These are phyloP conservation scores for Drosophila anomelani DNA, from an alignment of 2,888 invertebrate species.

Conservation along the genomic window DNA sequence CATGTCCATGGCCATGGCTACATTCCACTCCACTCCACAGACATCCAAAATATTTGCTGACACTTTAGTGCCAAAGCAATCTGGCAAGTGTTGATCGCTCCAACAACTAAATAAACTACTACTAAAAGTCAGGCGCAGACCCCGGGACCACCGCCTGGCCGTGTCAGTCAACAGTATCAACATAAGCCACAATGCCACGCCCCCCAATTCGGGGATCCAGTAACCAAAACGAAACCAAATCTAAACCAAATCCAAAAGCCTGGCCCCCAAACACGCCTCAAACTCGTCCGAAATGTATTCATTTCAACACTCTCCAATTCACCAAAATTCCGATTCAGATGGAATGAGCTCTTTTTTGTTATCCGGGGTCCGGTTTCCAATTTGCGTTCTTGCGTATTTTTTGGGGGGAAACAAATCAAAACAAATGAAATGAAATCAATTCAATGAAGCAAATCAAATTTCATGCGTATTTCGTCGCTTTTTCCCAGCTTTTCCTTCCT, in stretches of 20 bases:
- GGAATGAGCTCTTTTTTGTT: conserved; percentile 35
- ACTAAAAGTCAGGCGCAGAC: conserved; percentile 63
- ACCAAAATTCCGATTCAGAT: conserved; percentile 29
- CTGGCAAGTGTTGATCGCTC: conserved; percentile 76
- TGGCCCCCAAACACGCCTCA: conserved; percentile 24
- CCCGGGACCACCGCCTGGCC: conserved; percentile 2
- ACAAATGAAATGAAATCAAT: conserved; percentile 79
- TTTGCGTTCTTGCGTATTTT: conserved; percentile 70
- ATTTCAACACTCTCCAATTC: conserved; percentile 59
- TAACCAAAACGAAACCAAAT: background rate
- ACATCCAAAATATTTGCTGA: conserved; percentile 57
- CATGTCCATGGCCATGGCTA: conserved; percentile 10
- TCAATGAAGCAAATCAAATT: conserved; percentile 78
- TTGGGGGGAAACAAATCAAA: conserved; percentile 54
- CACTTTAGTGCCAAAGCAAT: conserved; percentile 72
- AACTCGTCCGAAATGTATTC: conserved; percentile 71
- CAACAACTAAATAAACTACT: conserved; percentile 61
- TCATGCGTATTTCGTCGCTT: conserved; percentile 76
- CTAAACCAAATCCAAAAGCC: conserved; percentile 32
- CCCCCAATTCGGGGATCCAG: conserved; percentile 16
- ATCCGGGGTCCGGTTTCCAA: conserved; percentile 63
- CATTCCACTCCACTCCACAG: conserved; percentile 16
- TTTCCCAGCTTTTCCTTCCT: conserved; percentile 37
- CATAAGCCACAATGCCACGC: conserved; percentile 67
- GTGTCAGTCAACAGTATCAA: conserved; percentile 66